Conservation (phyloP, 2,888 invertebrate species). For the Cephus pulcher region DNA sequence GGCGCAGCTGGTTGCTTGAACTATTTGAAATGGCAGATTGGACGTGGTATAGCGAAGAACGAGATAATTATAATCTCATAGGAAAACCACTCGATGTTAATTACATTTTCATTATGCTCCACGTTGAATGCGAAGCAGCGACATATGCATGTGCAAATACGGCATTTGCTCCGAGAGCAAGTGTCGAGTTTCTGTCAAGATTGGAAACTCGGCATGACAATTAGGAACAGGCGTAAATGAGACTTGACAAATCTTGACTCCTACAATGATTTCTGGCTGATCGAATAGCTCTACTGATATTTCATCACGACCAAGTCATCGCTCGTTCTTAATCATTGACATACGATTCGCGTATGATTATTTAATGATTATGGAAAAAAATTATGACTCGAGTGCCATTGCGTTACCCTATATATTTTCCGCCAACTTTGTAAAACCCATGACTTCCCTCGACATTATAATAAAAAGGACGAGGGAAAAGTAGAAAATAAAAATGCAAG, state of each 20-base stretch:
- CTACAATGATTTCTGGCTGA: neutral
- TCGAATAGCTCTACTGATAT: neutral
- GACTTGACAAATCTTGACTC: neutral
- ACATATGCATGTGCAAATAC: neutral
- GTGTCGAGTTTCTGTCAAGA: neutral
- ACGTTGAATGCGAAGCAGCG: neutral
- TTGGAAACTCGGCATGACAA: neutral
- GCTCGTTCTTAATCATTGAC: neutral
- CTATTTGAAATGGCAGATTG: neutral
- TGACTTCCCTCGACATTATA: neutral
- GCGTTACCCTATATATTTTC: neutral
- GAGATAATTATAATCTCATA: conserved; percentile 36
- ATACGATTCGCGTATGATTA: neutral
- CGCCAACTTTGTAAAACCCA: neutral
- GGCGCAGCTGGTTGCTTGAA: neutral
- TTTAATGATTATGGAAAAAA: neutral
- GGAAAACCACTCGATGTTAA: conserved; percentile 26
- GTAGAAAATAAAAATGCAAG: neutral
- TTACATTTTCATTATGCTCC: conserved; percentile 31
- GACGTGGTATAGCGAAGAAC: conserved; percentile 17
- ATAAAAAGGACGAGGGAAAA: neutral
- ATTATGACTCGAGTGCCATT: neutral
- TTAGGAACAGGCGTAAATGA: neutral
- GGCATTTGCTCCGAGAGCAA: neutral
- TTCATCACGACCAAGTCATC: neutral